A percentile compares a stretch with the other conserved stretches of the same genome.
Evolutionary conservation across 2,888 invertebrate genomes (phyloP).

Genomic region (Agrochola lota): DNA sequence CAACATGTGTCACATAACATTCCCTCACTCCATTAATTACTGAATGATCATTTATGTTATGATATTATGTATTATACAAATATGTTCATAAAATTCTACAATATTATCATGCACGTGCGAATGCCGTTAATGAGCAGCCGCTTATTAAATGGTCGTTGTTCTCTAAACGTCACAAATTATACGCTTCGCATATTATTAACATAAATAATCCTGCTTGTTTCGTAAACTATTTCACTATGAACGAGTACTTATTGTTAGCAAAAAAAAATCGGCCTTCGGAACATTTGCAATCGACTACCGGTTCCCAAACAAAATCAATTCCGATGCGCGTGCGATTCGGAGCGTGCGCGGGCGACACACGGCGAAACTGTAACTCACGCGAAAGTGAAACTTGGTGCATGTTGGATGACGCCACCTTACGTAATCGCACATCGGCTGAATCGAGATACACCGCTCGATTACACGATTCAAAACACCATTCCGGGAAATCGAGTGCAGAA

Average conservation of each 20-base stretch:
- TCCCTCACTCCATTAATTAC: constrained; percentile 16
- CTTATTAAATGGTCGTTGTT: constrained; percentile 57
- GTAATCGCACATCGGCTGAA: constrained; percentile 74
- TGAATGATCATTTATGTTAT: constrained; percentile 25
- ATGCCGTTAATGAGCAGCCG: constrained; percentile 35
- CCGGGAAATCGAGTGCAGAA: constrained; percentile 72
- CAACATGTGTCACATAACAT: background rate
- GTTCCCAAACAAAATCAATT: constrained; percentile 75
- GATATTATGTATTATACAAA: constrained; percentile 21
- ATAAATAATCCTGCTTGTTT: constrained; percentile 71
- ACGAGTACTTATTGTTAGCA: constrained; percentile 56
- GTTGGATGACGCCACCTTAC: constrained; percentile 80
- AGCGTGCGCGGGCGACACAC: constrained; percentile 70
- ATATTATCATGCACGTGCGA: constrained; percentile 33
- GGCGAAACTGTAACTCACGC: constrained; percentile 83
- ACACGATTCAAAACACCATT: constrained; percentile 75
- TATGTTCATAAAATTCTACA: constrained; percentile 22
- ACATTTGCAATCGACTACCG: constrained; percentile 74
- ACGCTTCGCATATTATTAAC: constrained; percentile 62
- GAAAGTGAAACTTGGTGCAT: constrained; percentile 86
- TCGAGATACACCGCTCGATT: constrained; percentile 75
- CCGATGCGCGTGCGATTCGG: constrained; percentile 66
- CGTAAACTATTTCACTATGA: constrained; percentile 69
- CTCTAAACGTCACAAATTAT: constrained; percentile 54
- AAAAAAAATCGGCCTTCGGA: constrained; percentile 68